Percentiles rank a stretch among this genome's conserved stretches.
phyloP scores from a whole-genome alignment of 2,113 vertebrate genomes.

The Equus quagga region DNA sequence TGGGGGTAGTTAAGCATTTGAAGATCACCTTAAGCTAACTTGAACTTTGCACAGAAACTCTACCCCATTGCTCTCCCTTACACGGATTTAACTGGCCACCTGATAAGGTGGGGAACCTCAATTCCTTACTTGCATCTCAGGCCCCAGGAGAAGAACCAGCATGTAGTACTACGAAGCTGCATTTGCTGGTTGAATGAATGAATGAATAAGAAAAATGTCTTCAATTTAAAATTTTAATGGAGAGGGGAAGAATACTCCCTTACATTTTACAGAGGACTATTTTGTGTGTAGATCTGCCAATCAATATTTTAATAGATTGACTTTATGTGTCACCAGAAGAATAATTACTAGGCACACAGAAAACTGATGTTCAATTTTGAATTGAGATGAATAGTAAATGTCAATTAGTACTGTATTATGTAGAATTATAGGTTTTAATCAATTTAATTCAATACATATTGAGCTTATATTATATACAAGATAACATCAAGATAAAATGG shows the following conservation, averaged over 20 bases:
- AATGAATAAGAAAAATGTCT: constrained; percentile 5
- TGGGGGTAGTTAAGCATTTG: neutral
- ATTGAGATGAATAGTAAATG: neutral
- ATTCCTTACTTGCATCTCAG: neutral
- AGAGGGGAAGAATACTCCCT: neutral
- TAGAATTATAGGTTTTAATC: constrained; percentile 15
- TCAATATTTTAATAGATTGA: constrained; percentile 34
- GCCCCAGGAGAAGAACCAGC: neutral
- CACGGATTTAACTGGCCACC: neutral
- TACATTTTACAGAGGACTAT: constrained; percentile 21
- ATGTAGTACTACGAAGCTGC: neutral
- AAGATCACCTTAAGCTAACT: neutral
- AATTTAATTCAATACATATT: neutral
- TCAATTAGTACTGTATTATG: neutral
- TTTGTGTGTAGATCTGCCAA: neutral
- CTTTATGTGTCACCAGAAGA: constrained; percentile 40
- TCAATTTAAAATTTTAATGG: constrained; percentile 25
- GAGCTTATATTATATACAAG: neutral
- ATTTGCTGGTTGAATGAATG: neutral
- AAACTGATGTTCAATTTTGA: neutral
- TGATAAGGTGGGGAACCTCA: neutral
- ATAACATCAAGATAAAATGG: neutral
- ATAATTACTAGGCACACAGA: constrained; percentile 32
- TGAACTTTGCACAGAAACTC: neutral
- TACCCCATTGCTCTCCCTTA: neutral